phyloP scores from a whole-genome alignment of 53 echinoderm and acorn worm species.

The Hippasteria phrygiana region DNA sequence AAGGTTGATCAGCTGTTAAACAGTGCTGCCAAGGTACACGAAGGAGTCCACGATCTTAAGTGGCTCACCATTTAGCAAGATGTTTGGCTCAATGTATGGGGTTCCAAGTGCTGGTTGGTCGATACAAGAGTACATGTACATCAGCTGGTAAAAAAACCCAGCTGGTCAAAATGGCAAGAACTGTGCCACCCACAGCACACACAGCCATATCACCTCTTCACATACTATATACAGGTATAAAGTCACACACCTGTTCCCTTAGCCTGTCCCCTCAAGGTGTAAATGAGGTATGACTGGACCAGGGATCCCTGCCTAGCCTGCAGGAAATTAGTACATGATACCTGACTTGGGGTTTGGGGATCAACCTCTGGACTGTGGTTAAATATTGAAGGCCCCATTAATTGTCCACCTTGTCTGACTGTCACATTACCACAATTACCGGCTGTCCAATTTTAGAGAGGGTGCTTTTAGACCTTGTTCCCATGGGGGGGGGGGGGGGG shows the following conservation, averaged over 20 bases:
- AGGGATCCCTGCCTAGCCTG: background rate
- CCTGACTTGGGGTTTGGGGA: background rate
- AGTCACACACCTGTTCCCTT: slow-evolving; percentile 12
- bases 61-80: too few relatives aligned
- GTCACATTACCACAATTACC: slow-evolving; percentile 1
- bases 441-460: slow-evolving; percentile 1
- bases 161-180: background rate
- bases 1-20: too few relatives aligned
- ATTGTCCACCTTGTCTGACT: background rate
- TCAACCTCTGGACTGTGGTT: background rate
- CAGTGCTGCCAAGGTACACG: too few relatives aligned
- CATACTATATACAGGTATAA: background rate
- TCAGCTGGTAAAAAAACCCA: too few relatives aligned
- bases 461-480: too few relatives aligned
- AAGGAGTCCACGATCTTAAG: too few relatives aligned
- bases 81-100: too few relatives aligned
- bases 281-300: background rate
- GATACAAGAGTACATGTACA: too few relatives aligned
- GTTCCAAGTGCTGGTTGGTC: too few relatives aligned
- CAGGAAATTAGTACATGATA: slow-evolving; percentile 22
- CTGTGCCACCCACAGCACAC: slow-evolving; percentile 11
- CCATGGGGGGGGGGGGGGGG: background rate
- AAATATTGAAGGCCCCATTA: background rate
- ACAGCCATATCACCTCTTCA: background rate
- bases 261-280: slow-evolving; percentile 45